Base-by-base conservation (phyloP, 92 coral and sea anemone genomes). In the Zoanthus solanderi region DNA sequence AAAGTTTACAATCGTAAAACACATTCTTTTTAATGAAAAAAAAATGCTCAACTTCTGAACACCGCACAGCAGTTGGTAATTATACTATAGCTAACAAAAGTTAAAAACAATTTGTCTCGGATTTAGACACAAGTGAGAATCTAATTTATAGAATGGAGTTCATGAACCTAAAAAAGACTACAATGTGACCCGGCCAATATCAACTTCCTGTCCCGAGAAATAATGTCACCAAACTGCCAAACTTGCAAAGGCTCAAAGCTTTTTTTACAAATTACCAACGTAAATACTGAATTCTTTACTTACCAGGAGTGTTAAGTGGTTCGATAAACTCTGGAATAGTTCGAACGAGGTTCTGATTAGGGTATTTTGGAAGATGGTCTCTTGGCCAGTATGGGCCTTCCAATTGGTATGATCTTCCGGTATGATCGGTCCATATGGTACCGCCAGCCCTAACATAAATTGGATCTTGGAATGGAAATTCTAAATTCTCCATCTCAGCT, bases 351-450 rank as follows among this genome's bases (percentile, higher is more conserved):
- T 75, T 89, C 80, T 96, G 99, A 52, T 72, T 74, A 4, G 99
- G 88, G 61, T 78, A 90, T 18, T 90, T 90, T 32, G 99, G 99
- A 66, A 94, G 78, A 71, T 96, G 98, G 34, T 94, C 99, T 10
- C 93, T 92, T 0, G 99, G 99, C 95, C 98, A 97, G 82, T 79
- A 97, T 5, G 99, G 99, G 31, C 99, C 99, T 0, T 88, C 89
- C 28, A 92, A 60, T 14, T 92, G 94, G 47, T 93, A 96, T 34
- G 81, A 78, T 2, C 80, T 66, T 46, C 98, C 98, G 68, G 87
- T 91, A 30, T 89, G 84, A 68, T 93, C 98, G 0, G 84, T 37
- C 98, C 98, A 95, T 15, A 82, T 65, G 11, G 82, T 67, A 2
- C 93, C 96, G 0, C 90, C 86, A 5, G 94, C 92, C 47, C 93